Evolutionary conservation across 2,113 vertebrate genomes (phyloP).

Genomic region (Lampris megalopsis): DNA sequence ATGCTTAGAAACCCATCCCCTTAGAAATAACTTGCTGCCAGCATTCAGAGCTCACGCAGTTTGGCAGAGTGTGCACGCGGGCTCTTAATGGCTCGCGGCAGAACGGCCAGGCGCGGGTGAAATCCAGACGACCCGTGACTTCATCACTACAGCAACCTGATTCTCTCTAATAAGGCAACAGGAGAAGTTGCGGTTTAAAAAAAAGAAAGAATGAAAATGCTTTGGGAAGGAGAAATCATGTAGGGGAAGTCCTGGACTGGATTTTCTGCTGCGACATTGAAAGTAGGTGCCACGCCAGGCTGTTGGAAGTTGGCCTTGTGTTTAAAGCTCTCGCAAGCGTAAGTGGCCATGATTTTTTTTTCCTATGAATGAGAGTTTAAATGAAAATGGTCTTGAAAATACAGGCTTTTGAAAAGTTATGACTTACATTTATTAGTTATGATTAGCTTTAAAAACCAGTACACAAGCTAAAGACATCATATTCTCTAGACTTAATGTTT

Average conservation of each 20-base stretch:
- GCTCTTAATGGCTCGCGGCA: conserved; percentile 45
- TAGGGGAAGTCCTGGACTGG: conserved; percentile 71
- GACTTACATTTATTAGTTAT: conserved; percentile 16
- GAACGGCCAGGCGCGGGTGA: conserved; percentile 58
- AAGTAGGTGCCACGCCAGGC: conserved; percentile 11
- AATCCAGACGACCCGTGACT: conserved; percentile 73
- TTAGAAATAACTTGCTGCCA: conserved; percentile 56
- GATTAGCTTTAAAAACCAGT: not conserved
- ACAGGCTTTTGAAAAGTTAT: not conserved
- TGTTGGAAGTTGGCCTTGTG: conserved; percentile 1
- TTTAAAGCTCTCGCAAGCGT: not conserved
- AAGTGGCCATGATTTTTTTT: not conserved
- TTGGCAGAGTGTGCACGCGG: conserved; percentile 20
- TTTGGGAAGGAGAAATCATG: conserved; percentile 71
- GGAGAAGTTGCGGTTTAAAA: conserved; percentile 77
- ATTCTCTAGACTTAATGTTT: conserved; percentile 23
- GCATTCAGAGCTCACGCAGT: conserved; percentile 55
- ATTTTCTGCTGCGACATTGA: conserved; percentile 37
- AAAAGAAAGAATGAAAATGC: conserved; percentile 63
- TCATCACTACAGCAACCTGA: conserved; percentile 73
- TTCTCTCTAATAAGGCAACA: conserved; percentile 79
- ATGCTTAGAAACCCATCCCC: conserved; percentile 54
- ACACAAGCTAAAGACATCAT: not conserved
- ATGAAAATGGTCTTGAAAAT: not conserved
- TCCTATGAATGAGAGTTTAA: not conserved